These are phyloP conservation scores for Chinchilla lanigera DNA, from an alignment of 2,113 vertebrate genomes.

Conservation along the genomic window DNA sequence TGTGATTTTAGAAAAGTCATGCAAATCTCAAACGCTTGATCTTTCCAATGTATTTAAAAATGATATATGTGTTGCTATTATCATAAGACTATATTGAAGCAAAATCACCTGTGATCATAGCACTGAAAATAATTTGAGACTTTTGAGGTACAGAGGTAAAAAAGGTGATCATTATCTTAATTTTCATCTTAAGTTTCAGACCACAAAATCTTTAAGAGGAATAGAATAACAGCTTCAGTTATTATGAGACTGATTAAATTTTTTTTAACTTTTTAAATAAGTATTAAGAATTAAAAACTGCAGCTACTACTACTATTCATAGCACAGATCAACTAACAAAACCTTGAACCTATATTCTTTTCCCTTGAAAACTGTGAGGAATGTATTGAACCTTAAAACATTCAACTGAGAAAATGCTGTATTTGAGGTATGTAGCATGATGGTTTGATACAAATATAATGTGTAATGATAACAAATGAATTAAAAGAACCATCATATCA, in stretches of 20 bases:
- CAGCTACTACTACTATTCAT: neutral
- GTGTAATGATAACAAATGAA: neutral
- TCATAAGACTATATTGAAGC: conserved; percentile 8
- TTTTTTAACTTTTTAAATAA: conserved; percentile 19
- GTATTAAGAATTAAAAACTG: conserved; percentile 10
- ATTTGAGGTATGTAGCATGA: neutral
- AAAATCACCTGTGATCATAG: neutral
- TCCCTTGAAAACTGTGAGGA: neutral
- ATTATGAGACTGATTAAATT: neutral
- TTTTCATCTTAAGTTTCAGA: conserved; percentile 25
- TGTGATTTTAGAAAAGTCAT: neutral
- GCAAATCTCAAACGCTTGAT: conserved; percentile 21
- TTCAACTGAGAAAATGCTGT: neutral
- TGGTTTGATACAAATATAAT: neutral
- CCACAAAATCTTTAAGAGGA: conserved; percentile 10
- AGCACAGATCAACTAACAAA: neutral
- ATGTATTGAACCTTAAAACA: neutral
- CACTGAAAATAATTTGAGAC: neutral
- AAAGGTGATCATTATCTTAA: conserved; percentile 11
- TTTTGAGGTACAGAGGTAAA: neutral
- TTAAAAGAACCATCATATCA: neutral
- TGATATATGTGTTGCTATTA: neutral
- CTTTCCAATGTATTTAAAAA: neutral
- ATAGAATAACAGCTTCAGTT: neutral
- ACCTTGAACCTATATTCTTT: neutral